Evolutionary conservation across 2,888 invertebrate genomes (phyloP), one percentile per base, ranked within the genome.

Genomic region (Maniola hyperantus): DNA sequence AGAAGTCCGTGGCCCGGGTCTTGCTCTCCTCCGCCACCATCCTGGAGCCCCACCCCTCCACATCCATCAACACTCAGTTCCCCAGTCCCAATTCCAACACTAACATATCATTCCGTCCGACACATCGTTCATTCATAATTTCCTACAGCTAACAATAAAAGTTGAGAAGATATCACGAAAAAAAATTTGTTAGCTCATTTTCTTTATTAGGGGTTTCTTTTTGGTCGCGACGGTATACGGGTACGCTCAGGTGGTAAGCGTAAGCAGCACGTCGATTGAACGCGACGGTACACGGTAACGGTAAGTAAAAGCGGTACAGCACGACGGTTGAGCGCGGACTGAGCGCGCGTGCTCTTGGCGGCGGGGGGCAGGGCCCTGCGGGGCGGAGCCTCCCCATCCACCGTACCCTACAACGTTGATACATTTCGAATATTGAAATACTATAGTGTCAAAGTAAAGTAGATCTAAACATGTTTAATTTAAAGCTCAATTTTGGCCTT

Each of bases 1-100:
- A 97, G 93, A 98, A 98, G 93, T 98, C 98, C 82, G 98, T 98
- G 83, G 97, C 97, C 89, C 85, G 83, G 73, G 88, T 89, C 86
- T 89, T 89, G 75, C 89, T 79, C 74, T 91, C 91, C 81, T 88
- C 90, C 75, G 91, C 89, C 84, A 91, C 88, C 89, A 91, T 91
- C 85, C 86, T 91, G 82, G 83, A 87, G 71, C 83, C 86, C 89
- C 91, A 91, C 85, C 88, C 91, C 80, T 89, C 91, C 89, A 89
- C 91, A 90, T 91, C 91, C 91, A 91, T 91, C 83, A 88, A 86
- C 88, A 79, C 81, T 79, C 83, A 77, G 74, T 78, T 78, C 83
- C 76, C 81, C 81, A 76, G 79, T 67, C 69, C 74, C 77, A 73
- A 71, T 57, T 34, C 61, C 66, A 54, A 53, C 77, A 80, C 80